Evolutionary conservation across 1,140 invertebrate genomes (phyloP).

Genomic region (Scaptodrosophila lebanonensis): DNA sequence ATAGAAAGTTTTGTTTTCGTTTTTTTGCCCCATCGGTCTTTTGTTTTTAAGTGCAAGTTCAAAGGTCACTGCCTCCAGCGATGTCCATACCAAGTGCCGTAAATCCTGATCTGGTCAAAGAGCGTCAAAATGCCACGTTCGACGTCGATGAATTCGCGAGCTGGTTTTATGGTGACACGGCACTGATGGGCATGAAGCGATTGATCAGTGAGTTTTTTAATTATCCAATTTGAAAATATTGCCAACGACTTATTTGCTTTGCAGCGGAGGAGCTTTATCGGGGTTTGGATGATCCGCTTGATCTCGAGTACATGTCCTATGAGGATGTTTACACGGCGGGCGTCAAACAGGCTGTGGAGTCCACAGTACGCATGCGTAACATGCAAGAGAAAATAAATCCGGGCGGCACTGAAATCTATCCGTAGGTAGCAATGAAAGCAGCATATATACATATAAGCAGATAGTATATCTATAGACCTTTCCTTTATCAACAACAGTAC

Average conservation of each 20-base stretch:
- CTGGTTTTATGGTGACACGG: slow-evolving; percentile 85
- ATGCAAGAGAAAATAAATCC: slow-evolving; percentile 83
- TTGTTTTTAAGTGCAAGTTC: not conserved
- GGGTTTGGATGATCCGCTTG: slow-evolving; percentile 17
- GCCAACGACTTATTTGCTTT: not conserved
- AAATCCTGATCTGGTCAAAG: slow-evolving; percentile 81
- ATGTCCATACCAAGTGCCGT: slow-evolving; percentile 16
- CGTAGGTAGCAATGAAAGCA: slow-evolving; percentile 80
- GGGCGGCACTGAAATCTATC: slow-evolving; percentile 83
- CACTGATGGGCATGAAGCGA: slow-evolving; percentile 81
- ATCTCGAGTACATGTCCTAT: slow-evolving; percentile 85
- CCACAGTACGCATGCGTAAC: slow-evolving; percentile 85
- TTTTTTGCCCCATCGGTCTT: no score
- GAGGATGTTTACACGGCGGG: slow-evolving; percentile 90
- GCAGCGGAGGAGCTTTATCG: slow-evolving; percentile 15
- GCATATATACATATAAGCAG: slow-evolving; percentile 84
- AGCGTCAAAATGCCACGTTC: slow-evolving; percentile 86
- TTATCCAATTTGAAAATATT: no score
- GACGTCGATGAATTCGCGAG: slow-evolving; percentile 84
- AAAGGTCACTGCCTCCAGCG: not conserved
- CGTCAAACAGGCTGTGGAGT: slow-evolving; percentile 84
- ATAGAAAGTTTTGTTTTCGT: no score
- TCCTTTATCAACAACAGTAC: no score
- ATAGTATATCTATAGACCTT: slow-evolving; percentile 77
- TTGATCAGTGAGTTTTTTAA: slow-evolving; percentile 21